Evolutionary conservation across 37 sponge, comb jelly and placozoan species (phyloP).

Genomic region (Eunapius fragilis): DNA sequence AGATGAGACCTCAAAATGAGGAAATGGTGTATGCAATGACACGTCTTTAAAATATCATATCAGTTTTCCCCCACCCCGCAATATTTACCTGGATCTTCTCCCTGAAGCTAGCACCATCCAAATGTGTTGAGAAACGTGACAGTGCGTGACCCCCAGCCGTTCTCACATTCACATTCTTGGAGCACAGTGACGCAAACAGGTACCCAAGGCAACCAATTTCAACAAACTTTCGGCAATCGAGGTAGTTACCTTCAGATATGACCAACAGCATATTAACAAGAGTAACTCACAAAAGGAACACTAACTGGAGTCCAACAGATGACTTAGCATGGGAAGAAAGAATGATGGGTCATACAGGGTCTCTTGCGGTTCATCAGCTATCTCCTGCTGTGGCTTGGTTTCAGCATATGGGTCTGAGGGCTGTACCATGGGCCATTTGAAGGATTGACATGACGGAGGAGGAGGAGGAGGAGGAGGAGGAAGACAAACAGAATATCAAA

Average conservation of each 20-base stretch:
- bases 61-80: background rate
- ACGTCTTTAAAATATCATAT: background rate
- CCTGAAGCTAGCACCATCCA: conserved; percentile 60
- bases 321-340: background rate
- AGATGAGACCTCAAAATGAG: no score
- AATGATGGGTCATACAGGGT: conserved; percentile 57
- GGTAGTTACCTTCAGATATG: conserved; percentile 34
- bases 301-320: background rate
- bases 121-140: conserved; percentile 48
- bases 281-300: background rate
- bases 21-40: no score
- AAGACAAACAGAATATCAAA: background rate
- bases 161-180: conserved; percentile 47
- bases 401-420: conserved; percentile 37
- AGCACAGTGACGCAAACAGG: conserved; percentile 57
- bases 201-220: conserved; percentile 67
- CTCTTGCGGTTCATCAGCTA: background rate
- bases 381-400: background rate
- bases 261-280: background rate
- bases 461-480: no score
- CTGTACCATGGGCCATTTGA: no score
- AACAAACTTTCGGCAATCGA: conserved; percentile 78
- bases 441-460: no score
- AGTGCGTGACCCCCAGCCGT: conserved; percentile 57
- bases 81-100: conserved; percentile 75